Evolutionary conservation across 2,888 invertebrate genomes (phyloP), one percentile per base, ranked within the genome.

Genomic region (Helicoverpa assulta): DNA sequence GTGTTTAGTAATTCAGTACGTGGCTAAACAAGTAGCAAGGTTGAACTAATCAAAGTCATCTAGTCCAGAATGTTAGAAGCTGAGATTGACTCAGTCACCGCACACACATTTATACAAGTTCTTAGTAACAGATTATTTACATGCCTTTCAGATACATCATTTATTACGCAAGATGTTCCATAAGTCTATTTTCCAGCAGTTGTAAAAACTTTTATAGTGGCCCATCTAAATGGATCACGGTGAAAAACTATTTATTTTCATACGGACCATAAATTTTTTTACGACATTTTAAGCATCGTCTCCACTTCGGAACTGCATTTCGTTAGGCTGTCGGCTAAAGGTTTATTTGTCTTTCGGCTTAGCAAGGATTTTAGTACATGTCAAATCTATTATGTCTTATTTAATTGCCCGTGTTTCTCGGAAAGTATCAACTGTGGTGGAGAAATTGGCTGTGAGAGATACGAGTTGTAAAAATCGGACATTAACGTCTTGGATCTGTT

Each of bases 201-300:
- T 89, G 87, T 94, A 92, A 94, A 93, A 74, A 75, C 85, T 92
- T 94, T 94, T 93, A 94, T 92, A 89, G 91, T 90, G 84, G 84
- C 88, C 88, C 89, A 88, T 88, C 86, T 86, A 91, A 92, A 92
- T 91, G 90, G 90, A 91, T 91, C 89, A 86, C 84, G 84, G 88
- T 86, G 91, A 89, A 94, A 92, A 91, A 89, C 91, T 94, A 94
- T 95, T 94, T 94, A 94, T 94, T 94, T 93, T 91, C 90, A 89
- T 93, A 90, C 83, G 82, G 88, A 88, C 91, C 87, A 89, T 95
- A 92, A 94, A 93, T 88, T 54, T 84, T 94, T 95, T 95, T 91
- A 95, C 92, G 93, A 88, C 90, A 86, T 86, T 93, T 94, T 94
- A 94, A 95, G 94, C 90, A 92, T 90, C 90, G 89, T 88, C 87